Evolutionary conservation across 2,113 vertebrate species (phyloP).

Genomic region (Scophthalmus maximus): DNA sequence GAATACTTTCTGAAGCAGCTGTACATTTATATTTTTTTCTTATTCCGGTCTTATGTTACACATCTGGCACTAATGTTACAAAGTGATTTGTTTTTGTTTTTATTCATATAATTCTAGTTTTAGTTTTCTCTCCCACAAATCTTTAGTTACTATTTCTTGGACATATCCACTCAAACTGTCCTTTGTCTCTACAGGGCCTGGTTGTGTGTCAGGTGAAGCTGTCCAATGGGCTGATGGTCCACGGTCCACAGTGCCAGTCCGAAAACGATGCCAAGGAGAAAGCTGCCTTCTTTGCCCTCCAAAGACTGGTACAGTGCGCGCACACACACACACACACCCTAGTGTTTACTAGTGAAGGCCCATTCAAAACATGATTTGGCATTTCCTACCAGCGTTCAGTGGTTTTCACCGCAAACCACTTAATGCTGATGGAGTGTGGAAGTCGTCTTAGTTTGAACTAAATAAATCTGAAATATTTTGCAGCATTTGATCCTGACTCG

Average conservation of each 20-base stretch:
- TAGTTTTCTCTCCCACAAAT: too few species aligned
- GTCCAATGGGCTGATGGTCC: constrained; percentile 90
- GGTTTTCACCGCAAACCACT: too few species aligned
- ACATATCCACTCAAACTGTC: neutral
- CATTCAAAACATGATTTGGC: too few species aligned
- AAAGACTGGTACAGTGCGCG: constrained; percentile 93
- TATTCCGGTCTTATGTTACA: too few species aligned
- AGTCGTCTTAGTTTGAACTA: neutral
- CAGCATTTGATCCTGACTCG: too few species aligned
- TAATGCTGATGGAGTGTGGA: too few species aligned
- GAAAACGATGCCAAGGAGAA: constrained; percentile 96
- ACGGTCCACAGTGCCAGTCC: constrained; percentile 92
- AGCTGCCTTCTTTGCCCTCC: constrained; percentile 91
- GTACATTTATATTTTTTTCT: neutral
- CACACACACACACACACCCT: neutral
- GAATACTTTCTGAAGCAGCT: neutral
- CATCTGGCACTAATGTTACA: neutral
- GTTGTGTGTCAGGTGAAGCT: constrained; percentile 94
- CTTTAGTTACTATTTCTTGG: neutral
- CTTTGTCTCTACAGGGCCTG: constrained; percentile 80
- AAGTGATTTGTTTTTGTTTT: neutral
- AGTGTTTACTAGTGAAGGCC: neutral
- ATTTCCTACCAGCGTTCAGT: too few species aligned
- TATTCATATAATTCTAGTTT: too few species aligned
- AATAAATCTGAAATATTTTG: neutral